A percentile compares a stretch with the other conserved stretches of the same genome.
phyloP scores from a whole-genome alignment of 2,888 invertebrate genomes.

The Caenorhabditis imperialis region DNA sequence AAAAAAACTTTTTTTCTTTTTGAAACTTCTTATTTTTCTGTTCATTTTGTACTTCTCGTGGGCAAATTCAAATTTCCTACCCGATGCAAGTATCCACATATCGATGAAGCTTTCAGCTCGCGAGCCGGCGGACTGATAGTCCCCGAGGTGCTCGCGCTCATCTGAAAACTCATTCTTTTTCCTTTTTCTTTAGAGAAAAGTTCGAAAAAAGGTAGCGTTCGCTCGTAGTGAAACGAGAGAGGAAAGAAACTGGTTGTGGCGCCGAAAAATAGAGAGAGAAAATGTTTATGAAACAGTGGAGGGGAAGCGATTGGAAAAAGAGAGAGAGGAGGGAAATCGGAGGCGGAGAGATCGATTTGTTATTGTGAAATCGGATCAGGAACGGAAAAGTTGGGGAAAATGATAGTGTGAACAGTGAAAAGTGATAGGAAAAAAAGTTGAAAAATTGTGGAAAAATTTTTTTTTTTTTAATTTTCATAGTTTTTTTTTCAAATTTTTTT shows the following conservation, averaged over 20 bases:
- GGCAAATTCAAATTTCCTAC: no score
- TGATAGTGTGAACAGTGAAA: not conserved
- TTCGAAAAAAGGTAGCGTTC: not conserved
- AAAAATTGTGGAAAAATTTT: no score
- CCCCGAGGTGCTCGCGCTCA: no score
- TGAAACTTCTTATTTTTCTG: no score
- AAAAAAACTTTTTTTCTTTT: no score
- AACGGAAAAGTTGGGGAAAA: not conserved
- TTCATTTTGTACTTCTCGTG: no score
- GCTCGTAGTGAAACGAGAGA: not conserved
- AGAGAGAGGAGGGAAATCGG: slow-evolving; percentile 12
- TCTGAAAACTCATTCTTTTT: no score
- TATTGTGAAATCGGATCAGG: not conserved
- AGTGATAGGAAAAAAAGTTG: slow-evolving; percentile 4
- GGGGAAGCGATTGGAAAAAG: not conserved
- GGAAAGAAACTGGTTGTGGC: not conserved
- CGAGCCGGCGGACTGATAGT: slow-evolving; percentile 49
- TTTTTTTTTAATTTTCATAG: no score
- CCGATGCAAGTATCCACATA: slow-evolving; percentile 52
- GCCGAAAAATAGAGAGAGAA: slow-evolving; percentile 21
- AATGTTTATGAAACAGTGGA: slow-evolving; percentile 43
- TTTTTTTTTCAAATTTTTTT: no score
- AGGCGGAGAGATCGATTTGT: not conserved
- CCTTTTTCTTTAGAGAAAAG: no score
- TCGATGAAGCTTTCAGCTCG: slow-evolving; percentile 42